phyloP scores from a whole-genome alignment of 2,797 vertebrate genomes.

The Darevskia nairensis region DNA sequence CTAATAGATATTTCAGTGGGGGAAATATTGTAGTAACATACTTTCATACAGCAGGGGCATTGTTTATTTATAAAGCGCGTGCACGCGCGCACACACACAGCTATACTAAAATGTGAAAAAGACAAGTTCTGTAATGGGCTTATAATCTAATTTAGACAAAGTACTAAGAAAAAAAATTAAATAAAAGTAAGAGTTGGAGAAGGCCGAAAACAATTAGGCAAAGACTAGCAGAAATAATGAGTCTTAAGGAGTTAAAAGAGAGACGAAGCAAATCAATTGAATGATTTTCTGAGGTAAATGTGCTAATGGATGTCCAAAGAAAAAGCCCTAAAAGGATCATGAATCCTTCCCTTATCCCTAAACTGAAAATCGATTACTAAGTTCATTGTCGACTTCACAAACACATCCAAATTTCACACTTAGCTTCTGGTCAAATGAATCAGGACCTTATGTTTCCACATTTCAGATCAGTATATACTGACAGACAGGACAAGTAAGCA shows the following conservation, averaged over 20 bases:
- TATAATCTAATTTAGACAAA: slow-evolving; percentile 30
- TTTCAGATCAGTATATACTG: slow-evolving; percentile 45
- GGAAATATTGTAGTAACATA: slow-evolving; percentile 49
- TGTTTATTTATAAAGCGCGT: slow-evolving; percentile 48
- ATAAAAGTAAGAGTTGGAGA: not conserved
- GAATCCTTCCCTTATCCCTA: not conserved
- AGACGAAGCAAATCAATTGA: not conserved
- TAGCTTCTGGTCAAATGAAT: not conserved
- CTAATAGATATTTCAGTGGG: slow-evolving; percentile 32
- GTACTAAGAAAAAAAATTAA: not conserved
- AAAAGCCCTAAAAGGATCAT: not conserved
- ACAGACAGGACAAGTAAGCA: slow-evolving; percentile 53
- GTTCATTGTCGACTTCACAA: not conserved
- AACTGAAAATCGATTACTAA: slow-evolving; percentile 2
- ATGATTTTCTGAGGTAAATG: slow-evolving; percentile 1
- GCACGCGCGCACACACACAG: slow-evolving; percentile 59
- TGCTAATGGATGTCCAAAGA: not conserved
- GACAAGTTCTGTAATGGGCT: not conserved
- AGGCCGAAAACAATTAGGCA: slow-evolving; percentile 15
- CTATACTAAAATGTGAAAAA: slow-evolving; percentile 1
- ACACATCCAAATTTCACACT: not conserved
- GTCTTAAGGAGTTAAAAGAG: not conserved
- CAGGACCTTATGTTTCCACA: not conserved
- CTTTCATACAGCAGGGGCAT: slow-evolving; percentile 4
- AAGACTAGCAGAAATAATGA: slow-evolving; percentile 20